These are phyloP conservation scores for Apostichopus leukothele DNA, from an alignment of 53 echinoderm and acorn worm genomes.

Conservation along the genomic window DNA sequence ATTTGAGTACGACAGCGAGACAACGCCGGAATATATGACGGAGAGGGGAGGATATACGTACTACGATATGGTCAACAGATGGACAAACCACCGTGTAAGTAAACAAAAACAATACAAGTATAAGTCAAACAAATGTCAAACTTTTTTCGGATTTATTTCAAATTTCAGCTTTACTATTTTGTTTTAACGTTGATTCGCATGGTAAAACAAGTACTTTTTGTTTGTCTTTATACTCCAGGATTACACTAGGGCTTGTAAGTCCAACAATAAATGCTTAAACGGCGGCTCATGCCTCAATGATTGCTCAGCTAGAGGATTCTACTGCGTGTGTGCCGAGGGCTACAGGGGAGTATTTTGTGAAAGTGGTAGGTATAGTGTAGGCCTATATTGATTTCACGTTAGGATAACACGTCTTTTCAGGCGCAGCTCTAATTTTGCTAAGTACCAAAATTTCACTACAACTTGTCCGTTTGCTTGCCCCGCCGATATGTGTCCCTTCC, in stretches of 20 bases:
- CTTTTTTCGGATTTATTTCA: too few species aligned
- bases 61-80: conserved; percentile 60
- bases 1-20: conserved; percentile 58
- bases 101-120: not conserved
- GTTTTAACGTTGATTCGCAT: too few species aligned
- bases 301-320: conserved; percentile 62
- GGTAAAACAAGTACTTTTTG: too few species aligned
- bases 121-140: not conserved
- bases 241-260: conserved; percentile 48
- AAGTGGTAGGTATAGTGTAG: conserved; percentile 46
- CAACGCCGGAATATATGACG: conserved; percentile 58
- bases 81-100: conserved; percentile 25
- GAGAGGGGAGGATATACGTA: conserved; percentile 20
- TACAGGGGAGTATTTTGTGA: conserved; percentile 66
- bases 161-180: too few species aligned
- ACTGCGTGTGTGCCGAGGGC: conserved; percentile 63
- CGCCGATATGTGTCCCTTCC: too few species aligned
- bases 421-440: too few species aligned
- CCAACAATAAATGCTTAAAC: conserved; percentile 54
- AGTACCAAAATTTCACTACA: too few species aligned
- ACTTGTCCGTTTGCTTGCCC: too few species aligned
- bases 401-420: too few species aligned
- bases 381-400: too few species aligned
- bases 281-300: conserved; percentile 66
- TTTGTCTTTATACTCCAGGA: not conserved